Base-by-base conservation (phyloP, 1,140 invertebrate species). In the Meloidogyne exigua region DNA sequence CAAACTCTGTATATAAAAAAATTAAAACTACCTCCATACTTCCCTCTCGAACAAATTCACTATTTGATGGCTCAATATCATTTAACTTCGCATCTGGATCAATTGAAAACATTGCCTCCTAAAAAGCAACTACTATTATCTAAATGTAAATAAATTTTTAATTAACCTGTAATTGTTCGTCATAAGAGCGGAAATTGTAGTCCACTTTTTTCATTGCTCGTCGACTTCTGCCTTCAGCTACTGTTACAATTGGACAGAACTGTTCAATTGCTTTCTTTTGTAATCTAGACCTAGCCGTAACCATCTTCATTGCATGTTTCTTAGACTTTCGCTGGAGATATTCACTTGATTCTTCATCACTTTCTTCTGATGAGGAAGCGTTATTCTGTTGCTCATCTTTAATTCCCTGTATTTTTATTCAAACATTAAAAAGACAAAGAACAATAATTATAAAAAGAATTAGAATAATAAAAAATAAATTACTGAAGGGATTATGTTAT, bases 141-240 rank as follows among this genome's bases (percentile, higher is more conserved):
- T 66, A 7, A 12, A 18, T n/a, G 5, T 12, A 25, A n/a, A 18
- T 13, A n/a, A 64, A 36, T 26, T 64, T 67, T 39, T 9, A 39
- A 39, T 39, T 9, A 70, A 73, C 83, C 74, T 86, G 78, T 32
- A 85, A 64, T 57, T 82, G 84, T 26, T 85, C 83, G 44, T 85
- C 84, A 69, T 81, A 85, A 13, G 83, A 82, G 13, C 68, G 67
- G 72, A 85, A 85, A 23, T 85, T 85, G 76, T 85, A 85, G 75
- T 85, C 84, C 13, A 85, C 85, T 75, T 80, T 79, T n/a, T 76
- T 77, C 44, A 78, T 36, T 23, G 70, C 39, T 66, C 84, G 76
- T 44, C 85, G 57, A 3, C 78, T 70, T 49, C 84, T 57, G 9
- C 84, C 85, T 66, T 84, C 84, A 10, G 84, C 84, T 62, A 85